A percentile compares a stretch with the other conserved stretches of the same genome.
Conservation (phyloP, 2,888 invertebrate species). For the Heteromyza rotundicornis region DNA sequence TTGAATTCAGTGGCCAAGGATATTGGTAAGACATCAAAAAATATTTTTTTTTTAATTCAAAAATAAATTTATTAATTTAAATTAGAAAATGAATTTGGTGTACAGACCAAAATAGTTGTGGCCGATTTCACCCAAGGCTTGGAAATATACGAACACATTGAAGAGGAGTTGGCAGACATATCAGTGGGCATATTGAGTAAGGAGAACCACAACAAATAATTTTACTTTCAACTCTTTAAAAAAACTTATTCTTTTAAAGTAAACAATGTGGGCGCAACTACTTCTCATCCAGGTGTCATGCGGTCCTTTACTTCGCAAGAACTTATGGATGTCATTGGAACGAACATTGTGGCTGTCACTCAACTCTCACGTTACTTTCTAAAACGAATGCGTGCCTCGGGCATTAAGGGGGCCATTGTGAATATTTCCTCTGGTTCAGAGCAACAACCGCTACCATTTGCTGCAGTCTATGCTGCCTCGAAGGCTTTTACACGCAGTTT, state of each 20-base stretch:
- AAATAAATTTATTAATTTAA: no score
- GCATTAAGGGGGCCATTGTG: conserved; percentile 78
- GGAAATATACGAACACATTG: conserved; percentile 73
- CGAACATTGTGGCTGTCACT: conserved; percentile 87
- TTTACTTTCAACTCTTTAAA: not conserved
- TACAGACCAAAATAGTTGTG: conserved; percentile 73
- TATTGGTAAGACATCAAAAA: conserved; percentile 72
- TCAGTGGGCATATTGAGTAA: conserved; percentile 85
- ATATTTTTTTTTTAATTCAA: no score
- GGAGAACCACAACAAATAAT: conserved; percentile 40
- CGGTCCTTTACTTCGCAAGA: conserved; percentile 73
- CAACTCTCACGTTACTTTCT: conserved; percentile 79
- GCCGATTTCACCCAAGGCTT: conserved; percentile 80
- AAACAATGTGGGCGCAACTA: conserved; percentile 65
- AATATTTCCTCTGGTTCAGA: conserved; percentile 90
- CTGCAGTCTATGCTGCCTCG: conserved; percentile 87
- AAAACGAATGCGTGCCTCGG: conserved; percentile 75
- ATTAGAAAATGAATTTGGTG: conserved; percentile 65
- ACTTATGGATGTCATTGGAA: conserved; percentile 79
- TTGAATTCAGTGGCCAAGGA: conserved; percentile 72
- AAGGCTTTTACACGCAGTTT: conserved; percentile 81
- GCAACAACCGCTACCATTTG: conserved; percentile 80
- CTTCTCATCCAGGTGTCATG: conserved; percentile 76
- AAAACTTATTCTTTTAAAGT: conserved; percentile 65
- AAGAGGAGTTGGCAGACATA: conserved; percentile 71